phyloP scores from a whole-genome alignment of 2,888 invertebrate genomes.

The Apamea sordens region DNA sequence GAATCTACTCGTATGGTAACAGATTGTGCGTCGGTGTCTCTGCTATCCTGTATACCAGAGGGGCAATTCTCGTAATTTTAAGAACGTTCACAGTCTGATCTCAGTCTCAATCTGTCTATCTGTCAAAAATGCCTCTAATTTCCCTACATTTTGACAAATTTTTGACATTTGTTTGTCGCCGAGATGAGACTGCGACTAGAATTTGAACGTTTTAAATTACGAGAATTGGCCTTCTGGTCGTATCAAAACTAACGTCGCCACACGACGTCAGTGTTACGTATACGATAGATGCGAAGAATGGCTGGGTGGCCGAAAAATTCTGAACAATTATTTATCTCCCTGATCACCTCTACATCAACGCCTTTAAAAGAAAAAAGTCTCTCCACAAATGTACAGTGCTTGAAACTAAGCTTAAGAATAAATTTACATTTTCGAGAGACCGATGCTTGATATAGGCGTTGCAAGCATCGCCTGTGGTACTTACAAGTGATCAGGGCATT shows the following conservation, averaged over 20 bases:
- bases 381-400: neutral
- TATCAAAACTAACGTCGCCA: neutral
- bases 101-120: too few species aligned
- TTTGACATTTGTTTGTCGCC: too few species aligned
- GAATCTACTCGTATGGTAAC: too few species aligned
- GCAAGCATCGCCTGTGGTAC: neutral
- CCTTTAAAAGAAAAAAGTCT: neutral
- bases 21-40: too few species aligned
- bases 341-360: neutral
- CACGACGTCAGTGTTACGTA: neutral
- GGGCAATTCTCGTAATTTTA: too few species aligned
- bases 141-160: too few species aligned
- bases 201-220: too few species aligned
- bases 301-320: neutral
- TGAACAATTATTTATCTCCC: neutral
- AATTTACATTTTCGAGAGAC: neutral
- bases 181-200: too few species aligned
- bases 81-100: too few species aligned
- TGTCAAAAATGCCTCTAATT: too few species aligned
- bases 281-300: neutral
- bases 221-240: too few species aligned
- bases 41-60: too few species aligned
- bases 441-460: neutral
- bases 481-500: neutral
- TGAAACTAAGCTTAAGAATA: neutral